Evolutionary conservation across 1,140 invertebrate species (phyloP).

Genomic region (Oryctes rhinoceros): DNA sequence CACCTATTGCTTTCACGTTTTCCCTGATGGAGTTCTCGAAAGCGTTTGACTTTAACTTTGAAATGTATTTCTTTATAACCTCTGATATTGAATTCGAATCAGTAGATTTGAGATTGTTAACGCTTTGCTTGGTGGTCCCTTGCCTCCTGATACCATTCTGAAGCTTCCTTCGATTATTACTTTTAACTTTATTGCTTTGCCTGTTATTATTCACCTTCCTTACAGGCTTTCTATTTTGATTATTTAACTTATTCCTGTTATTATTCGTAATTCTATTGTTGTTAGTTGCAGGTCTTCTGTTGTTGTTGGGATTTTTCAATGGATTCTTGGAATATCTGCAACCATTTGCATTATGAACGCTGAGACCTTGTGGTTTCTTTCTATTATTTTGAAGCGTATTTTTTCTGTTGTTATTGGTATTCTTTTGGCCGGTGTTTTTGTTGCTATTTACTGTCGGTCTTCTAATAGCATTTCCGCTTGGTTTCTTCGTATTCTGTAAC

Average conservation of each 20-base stretch:
- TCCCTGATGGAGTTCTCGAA: slow-evolving; percentile 42
- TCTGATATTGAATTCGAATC: slow-evolving; percentile 45
- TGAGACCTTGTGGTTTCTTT: neutral
- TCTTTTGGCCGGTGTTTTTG: neutral
- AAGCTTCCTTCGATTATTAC: neutral
- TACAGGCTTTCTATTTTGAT: slow-evolving; percentile 6
- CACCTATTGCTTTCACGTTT: neutral
- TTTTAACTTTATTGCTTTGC: neutral
- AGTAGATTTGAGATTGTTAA: slow-evolving; percentile 29
- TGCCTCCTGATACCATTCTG: neutral
- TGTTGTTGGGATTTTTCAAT: neutral
- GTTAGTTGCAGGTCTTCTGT: neutral
- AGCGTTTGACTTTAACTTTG: slow-evolving; percentile 47
- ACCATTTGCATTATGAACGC: neutral
- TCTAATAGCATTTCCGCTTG: neutral
- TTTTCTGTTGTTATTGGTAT: slow-evolving; percentile 6
- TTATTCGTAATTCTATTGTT: neutral
- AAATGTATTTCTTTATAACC: slow-evolving; percentile 51
- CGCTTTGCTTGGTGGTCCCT: neutral
- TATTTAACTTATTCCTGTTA: neutral
- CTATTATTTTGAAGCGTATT: neutral
- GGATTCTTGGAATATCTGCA: neutral
- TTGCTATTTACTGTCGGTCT: neutral
- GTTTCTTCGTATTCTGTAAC: neutral
- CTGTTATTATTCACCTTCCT: neutral